Evolutionary conservation across 1,140 invertebrate genomes (phyloP).

Genomic region (Mycetomoellerius zeteki): DNA sequence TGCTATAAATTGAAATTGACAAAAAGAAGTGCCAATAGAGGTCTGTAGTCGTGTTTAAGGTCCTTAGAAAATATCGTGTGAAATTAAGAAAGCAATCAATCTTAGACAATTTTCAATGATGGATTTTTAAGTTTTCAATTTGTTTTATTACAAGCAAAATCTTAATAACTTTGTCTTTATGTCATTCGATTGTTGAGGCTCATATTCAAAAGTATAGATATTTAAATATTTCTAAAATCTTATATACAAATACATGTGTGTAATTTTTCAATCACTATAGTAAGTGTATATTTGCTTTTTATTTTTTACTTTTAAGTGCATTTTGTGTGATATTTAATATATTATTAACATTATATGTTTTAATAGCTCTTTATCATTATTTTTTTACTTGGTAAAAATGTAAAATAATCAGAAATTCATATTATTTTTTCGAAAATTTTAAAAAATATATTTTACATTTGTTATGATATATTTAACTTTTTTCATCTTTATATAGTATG

Average conservation of each 20-base stretch:
- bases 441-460: background rate
- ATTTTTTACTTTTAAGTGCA: background rate
- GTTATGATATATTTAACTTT: background rate
- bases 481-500: background rate
- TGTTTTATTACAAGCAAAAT: background rate
- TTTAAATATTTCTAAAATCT: background rate
- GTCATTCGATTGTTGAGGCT: background rate
- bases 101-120: background rate
- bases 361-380: background rate
- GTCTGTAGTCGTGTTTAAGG: background rate
- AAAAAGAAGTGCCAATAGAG: background rate
- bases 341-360: background rate
- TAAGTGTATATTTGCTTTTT: too few species aligned
- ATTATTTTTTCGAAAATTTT: background rate
- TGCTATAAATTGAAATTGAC: background rate
- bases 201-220: background rate
- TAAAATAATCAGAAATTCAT: background rate
- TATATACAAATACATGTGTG: background rate
- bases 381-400: background rate
- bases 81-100: background rate
- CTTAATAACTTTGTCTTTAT: background rate
- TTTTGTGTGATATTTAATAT: background rate
- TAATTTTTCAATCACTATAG: background rate
- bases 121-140: background rate
- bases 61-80: background rate